phyloP scores from a whole-genome alignment of 2,797 vertebrate genomes.

The Peromyscus attwateri region DNA sequence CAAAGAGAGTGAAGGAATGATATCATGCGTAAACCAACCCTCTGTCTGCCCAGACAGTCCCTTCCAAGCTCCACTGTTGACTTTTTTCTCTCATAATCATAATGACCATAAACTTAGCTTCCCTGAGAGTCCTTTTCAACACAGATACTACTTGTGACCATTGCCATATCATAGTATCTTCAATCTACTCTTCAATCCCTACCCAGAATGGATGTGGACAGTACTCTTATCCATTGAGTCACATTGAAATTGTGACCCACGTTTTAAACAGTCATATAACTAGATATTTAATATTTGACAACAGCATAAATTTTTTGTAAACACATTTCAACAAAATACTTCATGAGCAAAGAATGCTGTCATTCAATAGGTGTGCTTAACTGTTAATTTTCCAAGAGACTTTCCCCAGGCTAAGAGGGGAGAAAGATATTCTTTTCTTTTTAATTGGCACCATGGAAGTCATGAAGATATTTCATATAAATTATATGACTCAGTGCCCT shows the following conservation, averaged over 20 bases:
- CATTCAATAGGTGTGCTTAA: not conserved
- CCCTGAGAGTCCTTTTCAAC: not conserved
- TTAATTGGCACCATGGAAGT: not conserved
- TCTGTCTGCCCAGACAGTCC: not conserved
- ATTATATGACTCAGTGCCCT: not conserved
- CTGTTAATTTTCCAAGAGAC: not conserved
- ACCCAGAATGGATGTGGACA: not conserved
- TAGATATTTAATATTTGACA: not conserved
- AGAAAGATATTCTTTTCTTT: not conserved
- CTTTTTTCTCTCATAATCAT: not conserved
- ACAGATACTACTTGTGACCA: not conserved
- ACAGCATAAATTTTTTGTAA: not conserved
- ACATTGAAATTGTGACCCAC: not conserved
- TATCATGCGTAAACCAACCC: not conserved
- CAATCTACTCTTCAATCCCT: too few species aligned
- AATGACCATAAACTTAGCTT: not conserved
- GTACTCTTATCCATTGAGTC: not conserved
- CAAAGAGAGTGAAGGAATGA: not conserved
- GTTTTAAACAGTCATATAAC: not conserved
- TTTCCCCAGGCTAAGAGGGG: conserved; percentile 5
- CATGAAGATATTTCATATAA: conserved; percentile 6
- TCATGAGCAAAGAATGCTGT: conserved; percentile 10
- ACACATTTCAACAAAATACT: conserved; percentile 19
- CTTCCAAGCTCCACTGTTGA: not conserved
- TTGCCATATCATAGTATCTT: not conserved